phyloP scores from a whole-genome alignment of 2,113 vertebrate species.

The Spermophilus dauricus region DNA sequence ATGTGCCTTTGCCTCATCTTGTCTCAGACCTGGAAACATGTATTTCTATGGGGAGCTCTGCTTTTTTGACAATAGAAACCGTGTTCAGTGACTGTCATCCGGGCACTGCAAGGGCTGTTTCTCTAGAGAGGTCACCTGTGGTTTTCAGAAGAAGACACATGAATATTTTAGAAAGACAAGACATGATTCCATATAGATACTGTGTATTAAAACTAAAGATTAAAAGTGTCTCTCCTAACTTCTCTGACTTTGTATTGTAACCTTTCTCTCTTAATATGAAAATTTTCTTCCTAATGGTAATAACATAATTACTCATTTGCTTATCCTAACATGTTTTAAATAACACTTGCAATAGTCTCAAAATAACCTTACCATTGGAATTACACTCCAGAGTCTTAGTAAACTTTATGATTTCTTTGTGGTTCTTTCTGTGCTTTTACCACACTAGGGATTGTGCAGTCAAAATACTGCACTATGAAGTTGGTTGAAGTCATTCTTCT shows the following conservation, averaged over 20 bases:
- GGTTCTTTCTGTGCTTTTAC: background rate
- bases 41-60: background rate
- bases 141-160: background rate
- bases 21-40: background rate
- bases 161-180: background rate
- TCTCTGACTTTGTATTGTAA: background rate
- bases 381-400: background rate
- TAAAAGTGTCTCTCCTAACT: background rate
- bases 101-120: background rate
- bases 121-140: background rate
- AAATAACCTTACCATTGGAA: background rate
- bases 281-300: background rate
- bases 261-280: background rate
- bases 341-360: background rate
- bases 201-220: background rate
- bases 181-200: background rate
- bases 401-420: background rate
- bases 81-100: too few relatives aligned
- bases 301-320: background rate
- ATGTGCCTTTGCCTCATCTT: background rate
- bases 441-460: background rate
- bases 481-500: background rate
- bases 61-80: background rate
- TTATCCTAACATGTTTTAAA: background rate
- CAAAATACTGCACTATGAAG: background rate